A percentile compares a stretch with the other conserved stretches of the same genome.
These are phyloP conservation scores for Haplochromis vanheusdeni DNA, from an alignment of 2,113 vertebrate species.

Conservation along the genomic window DNA sequence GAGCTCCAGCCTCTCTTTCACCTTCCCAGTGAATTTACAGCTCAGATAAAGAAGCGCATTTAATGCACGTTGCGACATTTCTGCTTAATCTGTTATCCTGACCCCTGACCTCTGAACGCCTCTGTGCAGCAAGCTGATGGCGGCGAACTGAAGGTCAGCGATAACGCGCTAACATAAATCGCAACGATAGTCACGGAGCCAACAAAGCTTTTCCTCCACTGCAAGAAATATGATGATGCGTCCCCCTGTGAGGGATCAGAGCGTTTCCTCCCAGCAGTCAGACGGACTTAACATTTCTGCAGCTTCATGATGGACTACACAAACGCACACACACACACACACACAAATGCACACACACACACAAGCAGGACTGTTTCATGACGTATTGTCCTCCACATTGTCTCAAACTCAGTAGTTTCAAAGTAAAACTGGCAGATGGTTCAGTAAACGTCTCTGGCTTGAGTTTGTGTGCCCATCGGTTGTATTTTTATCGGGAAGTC, in stretches of 20 bases:
- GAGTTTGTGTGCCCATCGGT: not conserved
- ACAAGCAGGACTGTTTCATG: not conserved
- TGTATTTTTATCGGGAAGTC: not conserved
- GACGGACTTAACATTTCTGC: not conserved
- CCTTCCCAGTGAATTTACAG: not conserved
- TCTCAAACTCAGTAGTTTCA: not conserved
- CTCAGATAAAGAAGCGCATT: conserved; percentile 8
- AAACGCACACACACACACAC: accelerated
- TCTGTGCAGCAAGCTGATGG: not conserved
- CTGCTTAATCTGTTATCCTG: not conserved
- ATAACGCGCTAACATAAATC: not conserved
- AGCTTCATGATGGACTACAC: not conserved
- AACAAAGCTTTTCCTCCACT: not conserved
- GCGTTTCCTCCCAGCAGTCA: not conserved
- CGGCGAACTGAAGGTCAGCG: not conserved
- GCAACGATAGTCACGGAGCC: not conserved
- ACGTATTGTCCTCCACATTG: not conserved
- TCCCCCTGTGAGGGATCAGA: not conserved
- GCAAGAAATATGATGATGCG: not conserved
- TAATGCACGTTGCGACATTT: conserved; percentile 8
- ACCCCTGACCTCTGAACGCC: not conserved
- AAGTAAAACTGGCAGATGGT: not conserved
- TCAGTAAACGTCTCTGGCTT: not conserved
- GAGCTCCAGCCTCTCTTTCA: not conserved
- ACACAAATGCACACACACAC: not conserved